Base-by-base conservation (phyloP, 2,888 invertebrate species). In the Meganola albula region DNA sequence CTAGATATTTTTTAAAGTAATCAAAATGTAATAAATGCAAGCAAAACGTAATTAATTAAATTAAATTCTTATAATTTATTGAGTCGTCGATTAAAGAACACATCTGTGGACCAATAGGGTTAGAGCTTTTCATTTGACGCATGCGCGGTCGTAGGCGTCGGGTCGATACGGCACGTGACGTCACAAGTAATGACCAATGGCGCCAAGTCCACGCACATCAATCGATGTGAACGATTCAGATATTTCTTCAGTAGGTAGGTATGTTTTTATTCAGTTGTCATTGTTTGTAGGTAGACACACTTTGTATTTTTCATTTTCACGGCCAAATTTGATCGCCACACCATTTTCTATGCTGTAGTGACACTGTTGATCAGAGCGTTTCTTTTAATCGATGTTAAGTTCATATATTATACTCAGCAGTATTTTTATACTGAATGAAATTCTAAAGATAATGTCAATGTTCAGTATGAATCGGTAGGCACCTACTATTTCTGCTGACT, bases 131-230 rank as follows among this genome's bases (percentile, higher is more conserved):
- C 12, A 10, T 29, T 40, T 48, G 58, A 55, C 83, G 83, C 83
- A 80, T 80, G 83, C 83, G 83, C 70, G 73, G 37, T 50, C 64
- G 77, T 76, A 70, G 79, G 80, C 73, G 79, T 52, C 52, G 63
- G 79, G 71, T 82, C 83, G 82, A 83, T 82, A 79, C 46, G 31
- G 49, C 48, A 27, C 43, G 76, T 79, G 82, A 83, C 82, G 83
- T 80, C 79, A 79, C 78, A 39, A 32, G 33, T 44, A 53, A 51
- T 65, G 67, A 63, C 79, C 82, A 82, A 82, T 82, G 77, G 78
- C 79, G 78, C 68, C 75, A 49, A 46, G 40, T 58, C 68, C 77
- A 63, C 73, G 74, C 69, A 63, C 73, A 59, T 72, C 67, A 74
- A 82, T 79, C 78, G 79, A 82, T 82, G 74, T 65, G 71, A 68